phyloP scores from a whole-genome alignment of 1,140 invertebrate genomes.

The Pararge aegeria region DNA sequence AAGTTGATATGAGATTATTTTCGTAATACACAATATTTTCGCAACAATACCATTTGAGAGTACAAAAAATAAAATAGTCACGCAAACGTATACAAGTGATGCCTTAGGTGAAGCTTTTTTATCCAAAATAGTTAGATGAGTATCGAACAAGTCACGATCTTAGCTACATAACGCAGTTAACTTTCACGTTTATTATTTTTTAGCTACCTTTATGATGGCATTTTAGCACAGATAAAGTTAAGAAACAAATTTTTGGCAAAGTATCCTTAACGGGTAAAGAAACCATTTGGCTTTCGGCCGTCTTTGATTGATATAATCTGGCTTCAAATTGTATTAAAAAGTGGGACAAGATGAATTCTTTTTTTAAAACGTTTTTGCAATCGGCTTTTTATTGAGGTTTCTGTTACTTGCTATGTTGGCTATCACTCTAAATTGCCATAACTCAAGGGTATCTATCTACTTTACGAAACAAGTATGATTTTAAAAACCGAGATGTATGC shows the following conservation, averaged over 20 bases:
- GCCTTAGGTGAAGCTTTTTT: background rate
- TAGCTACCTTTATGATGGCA: conserved; percentile 3
- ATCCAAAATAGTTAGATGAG: conserved; percentile 13
- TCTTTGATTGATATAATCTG: conserved; percentile 1
- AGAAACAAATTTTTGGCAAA: background rate
- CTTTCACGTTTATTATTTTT: conserved; percentile 22
- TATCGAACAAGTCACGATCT: conserved; percentile 24
- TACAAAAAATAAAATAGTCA: conserved; percentile 13
- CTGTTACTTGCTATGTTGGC: background rate
- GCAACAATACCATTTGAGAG: background rate
- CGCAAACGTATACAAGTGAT: conserved; percentile 19
- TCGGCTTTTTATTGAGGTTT: background rate
- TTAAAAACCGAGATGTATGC: too few relatives aligned
- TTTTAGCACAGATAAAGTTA: background rate
- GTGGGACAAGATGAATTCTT: background rate
- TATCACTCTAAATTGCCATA: background rate
- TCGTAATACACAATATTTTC: too few relatives aligned
- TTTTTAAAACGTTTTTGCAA: background rate
- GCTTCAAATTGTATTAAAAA: background rate
- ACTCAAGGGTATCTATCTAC: too few relatives aligned
- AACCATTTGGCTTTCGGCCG: background rate
- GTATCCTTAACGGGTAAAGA: background rate
- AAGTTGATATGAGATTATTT: too few relatives aligned
- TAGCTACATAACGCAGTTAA: conserved; percentile 14
- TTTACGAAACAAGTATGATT: too few relatives aligned